Base-by-base conservation (phyloP, 2,888 invertebrate species). In the Crossocerus cetratus region DNA sequence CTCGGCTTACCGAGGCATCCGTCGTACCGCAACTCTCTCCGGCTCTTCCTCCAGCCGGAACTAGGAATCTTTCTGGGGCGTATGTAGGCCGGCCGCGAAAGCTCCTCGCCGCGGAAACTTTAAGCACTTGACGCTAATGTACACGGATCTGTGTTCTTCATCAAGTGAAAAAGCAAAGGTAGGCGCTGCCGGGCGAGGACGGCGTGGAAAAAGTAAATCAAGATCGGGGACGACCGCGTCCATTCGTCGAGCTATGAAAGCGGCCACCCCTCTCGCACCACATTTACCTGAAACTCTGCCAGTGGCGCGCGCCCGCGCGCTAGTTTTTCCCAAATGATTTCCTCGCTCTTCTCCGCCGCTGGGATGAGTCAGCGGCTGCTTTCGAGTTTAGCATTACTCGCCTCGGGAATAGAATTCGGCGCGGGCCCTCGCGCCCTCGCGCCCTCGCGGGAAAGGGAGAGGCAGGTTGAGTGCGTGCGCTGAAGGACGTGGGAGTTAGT, bases 61-160 rank as follows among this genome's bases (percentile, higher is more conserved):
- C 76, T 69, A 64, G 63, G 61, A 69, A 56, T 60, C 65, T 43
- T 43, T 58, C 63, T 55, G 65, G 72, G 72, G 32, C 11, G 73
- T 76, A 80, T 80, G 68, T 80, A 78, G 78, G 78, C 72, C 78
- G 67, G 67, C 69, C 71, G 76, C 75, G 72, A 80, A 80, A 66
- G n/a, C 73, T 73, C 32, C 8, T 76, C 49, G 67, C 54, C 44
- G 49, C 55, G 54, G 57, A 65, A 76, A 80, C 66, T 76, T 68
- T 61, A 49, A 63, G 67, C 73, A 60, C 71, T 76, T 67, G 80
- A 74, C 73, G 78, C 55, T 78, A 76, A 81, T 78, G 73, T 65
- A 67, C 69, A 63, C n/a, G 72, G 58, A 65, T 67, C 62, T 65
- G 65, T 53, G 69, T 54, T 23, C 56, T 22, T 45, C 57, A 65